These are phyloP conservation scores for Aplysina aerophoba DNA, from an alignment of 37 sponge, comb jelly and placozoan species.

Conservation along the genomic window DNA sequence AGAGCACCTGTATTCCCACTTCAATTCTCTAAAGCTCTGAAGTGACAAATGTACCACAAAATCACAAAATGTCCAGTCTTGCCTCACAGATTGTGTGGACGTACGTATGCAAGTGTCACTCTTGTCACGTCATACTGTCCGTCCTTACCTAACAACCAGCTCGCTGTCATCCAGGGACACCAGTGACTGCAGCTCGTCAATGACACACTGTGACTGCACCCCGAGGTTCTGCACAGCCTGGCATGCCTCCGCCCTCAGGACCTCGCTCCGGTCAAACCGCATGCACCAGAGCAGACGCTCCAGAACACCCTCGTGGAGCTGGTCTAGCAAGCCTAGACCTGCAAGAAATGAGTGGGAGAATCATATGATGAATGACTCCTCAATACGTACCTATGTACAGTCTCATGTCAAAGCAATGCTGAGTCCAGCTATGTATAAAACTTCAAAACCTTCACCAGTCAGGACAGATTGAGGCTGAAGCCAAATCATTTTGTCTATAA, in stretches of 20 bases:
- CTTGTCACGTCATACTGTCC: background rate
- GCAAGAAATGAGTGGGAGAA: background rate
- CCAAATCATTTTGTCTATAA: too few relatives aligned
- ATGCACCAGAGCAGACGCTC: conserved; percentile 76
- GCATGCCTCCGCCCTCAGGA: conserved; percentile 83
- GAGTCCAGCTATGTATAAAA: too few relatives aligned
- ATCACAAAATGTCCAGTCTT: background rate
- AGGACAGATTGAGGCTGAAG: too few relatives aligned
- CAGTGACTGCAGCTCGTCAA: conserved; percentile 52
- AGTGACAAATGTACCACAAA: conserved; percentile 5
- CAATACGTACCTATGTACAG: background rate
- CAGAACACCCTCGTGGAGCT: conserved; percentile 39
- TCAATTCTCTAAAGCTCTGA: background rate
- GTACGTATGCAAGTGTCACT: background rate
- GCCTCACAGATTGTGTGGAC: background rate
- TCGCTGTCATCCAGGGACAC: conserved; percentile 65
- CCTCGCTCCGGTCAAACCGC: conserved; percentile 66
- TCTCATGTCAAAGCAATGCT: too few relatives aligned
- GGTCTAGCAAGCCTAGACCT: conserved; percentile 75
- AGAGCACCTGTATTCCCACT: background rate
- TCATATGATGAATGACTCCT: background rate
- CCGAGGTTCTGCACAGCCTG: conserved; percentile 47
- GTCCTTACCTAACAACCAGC: conserved; percentile 55
- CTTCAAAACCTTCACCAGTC: too few relatives aligned
- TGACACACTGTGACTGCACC: conserved; percentile 41